A percentile compares a stretch with the other conserved stretches of the same genome.
Evolutionary conservation across 1,140 invertebrate genomes (phyloP).

Genomic region (Apis dorsata): DNA sequence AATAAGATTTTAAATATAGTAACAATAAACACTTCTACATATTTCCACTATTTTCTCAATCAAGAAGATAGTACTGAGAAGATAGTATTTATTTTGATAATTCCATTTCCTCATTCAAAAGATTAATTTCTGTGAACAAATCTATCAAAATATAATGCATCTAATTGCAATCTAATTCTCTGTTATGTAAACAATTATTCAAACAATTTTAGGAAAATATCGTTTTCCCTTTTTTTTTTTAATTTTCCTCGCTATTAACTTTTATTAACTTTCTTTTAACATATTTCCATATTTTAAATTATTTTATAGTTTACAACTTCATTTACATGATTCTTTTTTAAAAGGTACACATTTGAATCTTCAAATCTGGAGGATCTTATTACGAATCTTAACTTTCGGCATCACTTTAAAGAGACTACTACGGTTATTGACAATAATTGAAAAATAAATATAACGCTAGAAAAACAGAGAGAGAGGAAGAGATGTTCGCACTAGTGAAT

Average conservation of each 20-base stretch:
- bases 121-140: constrained; percentile 7
- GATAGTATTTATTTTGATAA: neutral
- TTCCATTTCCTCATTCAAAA: neutral
- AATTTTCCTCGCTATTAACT: too few relatives aligned
- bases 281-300: too few relatives aligned
- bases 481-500: neutral
- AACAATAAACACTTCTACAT: too few relatives aligned
- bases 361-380: too few relatives aligned
- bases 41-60: neutral
- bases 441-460: neutral
- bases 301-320: too few relatives aligned
- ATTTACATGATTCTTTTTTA: too few relatives aligned
- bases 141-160: neutral
- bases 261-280: neutral
- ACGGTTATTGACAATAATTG: neutral
- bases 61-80: neutral
- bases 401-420: too few relatives aligned
- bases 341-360: too few relatives aligned
- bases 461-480: neutral
- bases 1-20: too few relatives aligned
- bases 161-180: neutral
- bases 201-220: neutral
- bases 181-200: neutral
- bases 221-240: neutral
- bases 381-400: too few relatives aligned